phyloP scores from a whole-genome alignment of 2,888 invertebrate species.

The Dynastes grantii region DNA sequence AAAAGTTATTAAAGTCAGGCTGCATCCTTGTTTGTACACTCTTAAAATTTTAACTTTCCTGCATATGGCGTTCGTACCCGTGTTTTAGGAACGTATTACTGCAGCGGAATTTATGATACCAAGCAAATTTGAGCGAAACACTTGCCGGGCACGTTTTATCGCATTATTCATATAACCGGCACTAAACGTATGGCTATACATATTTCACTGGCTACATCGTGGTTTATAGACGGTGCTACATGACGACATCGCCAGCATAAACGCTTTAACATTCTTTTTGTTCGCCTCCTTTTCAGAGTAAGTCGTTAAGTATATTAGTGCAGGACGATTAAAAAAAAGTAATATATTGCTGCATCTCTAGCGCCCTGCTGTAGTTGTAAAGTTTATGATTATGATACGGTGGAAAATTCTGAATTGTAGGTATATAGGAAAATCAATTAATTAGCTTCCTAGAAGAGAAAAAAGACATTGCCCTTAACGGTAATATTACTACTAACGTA shows the following conservation, averaged over 20 bases:
- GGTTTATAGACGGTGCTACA: slow-evolving; percentile 13
- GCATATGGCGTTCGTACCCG: neutral
- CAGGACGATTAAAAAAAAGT: neutral
- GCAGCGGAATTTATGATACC: slow-evolving; percentile 20
- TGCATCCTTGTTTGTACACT: slow-evolving; percentile 31
- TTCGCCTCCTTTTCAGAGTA: neutral
- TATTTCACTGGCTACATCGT: slow-evolving; percentile 3
- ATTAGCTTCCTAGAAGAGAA: neutral
- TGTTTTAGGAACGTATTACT: slow-evolving; percentile 10
- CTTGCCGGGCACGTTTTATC: slow-evolving; percentile 26
- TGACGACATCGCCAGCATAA: neutral
- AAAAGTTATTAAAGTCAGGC: slow-evolving; percentile 15
- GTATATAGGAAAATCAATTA: neutral
- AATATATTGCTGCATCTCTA: neutral
- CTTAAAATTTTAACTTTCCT: slow-evolving; percentile 29
- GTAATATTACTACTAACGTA: neutral
- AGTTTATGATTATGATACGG: neutral
- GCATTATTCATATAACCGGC: slow-evolving; percentile 16
- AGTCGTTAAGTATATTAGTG: neutral
- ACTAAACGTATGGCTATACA: neutral
- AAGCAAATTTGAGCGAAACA: slow-evolving; percentile 28
- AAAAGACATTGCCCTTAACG: neutral
- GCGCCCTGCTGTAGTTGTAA: neutral
- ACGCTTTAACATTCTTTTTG: neutral
- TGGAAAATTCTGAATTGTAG: neutral